These are phyloP conservation scores for Drosophila helvetica DNA, from an alignment of 2,888 invertebrate genomes.

Conservation along the genomic window DNA sequence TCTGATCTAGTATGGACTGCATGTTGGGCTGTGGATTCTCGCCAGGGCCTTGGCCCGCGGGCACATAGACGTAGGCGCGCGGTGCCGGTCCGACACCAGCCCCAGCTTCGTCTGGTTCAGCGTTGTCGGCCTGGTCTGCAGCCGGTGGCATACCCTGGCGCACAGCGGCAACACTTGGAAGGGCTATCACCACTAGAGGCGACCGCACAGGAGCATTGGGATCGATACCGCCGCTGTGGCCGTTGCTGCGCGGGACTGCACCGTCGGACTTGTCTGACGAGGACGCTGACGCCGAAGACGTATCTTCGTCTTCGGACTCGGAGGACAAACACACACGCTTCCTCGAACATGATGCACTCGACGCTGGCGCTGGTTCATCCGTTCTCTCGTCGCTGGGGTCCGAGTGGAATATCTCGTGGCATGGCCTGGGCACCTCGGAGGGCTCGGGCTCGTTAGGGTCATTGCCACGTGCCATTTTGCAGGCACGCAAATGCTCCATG, in stretches of 20 bases:
- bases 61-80: constrained; percentile 56
- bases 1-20: constrained; percentile 51
- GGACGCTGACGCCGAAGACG: constrained; percentile 58
- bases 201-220: constrained; percentile 21
- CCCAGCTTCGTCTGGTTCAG: constrained; percentile 36
- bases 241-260: constrained; percentile 23
- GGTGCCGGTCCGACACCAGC: constrained; percentile 34
- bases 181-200: constrained; percentile 56
- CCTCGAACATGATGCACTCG: background rate
- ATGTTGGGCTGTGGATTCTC: constrained; percentile 37
- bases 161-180: constrained; percentile 42
- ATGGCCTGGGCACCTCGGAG: constrained; percentile 22
- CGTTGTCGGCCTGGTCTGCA: constrained; percentile 25
- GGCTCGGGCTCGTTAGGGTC: constrained; percentile 15
- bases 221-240: constrained; percentile 21
- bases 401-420: constrained; percentile 23
- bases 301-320: constrained; percentile 64
- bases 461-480: constrained; percentile 43
- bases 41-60: constrained; percentile 25
- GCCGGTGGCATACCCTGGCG: constrained; percentile 32
- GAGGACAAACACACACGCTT: constrained; percentile 30
- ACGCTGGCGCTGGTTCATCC: constrained; percentile 13
- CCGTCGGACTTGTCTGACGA: constrained; percentile 61
- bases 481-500: constrained; percentile 62
- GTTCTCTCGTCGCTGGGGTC: constrained; percentile 53